Evolutionary conservation across 1,140 invertebrate genomes (phyloP).

Genomic region (Diorhabda sublineata): DNA sequence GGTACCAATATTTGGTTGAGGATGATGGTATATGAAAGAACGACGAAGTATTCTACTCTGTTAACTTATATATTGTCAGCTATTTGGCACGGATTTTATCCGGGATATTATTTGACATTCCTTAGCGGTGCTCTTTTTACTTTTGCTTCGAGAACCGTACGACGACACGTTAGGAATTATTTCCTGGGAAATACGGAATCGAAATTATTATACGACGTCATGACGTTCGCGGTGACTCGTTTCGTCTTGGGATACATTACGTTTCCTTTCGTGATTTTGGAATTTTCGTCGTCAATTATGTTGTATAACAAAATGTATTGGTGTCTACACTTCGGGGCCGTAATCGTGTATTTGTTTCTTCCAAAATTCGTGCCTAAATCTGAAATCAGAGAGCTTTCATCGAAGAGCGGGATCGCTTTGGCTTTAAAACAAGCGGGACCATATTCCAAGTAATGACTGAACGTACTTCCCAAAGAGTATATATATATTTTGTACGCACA

Average conservation of each 20-base stretch:
- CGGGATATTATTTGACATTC: conserved; percentile 96
- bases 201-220: conserved; percentile 71
- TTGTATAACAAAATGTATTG: conserved; percentile 51
- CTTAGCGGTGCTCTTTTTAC: conserved; percentile 83
- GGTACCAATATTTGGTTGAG: conserved; percentile 89
- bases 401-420: conserved; percentile 26
- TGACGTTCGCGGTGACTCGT: conserved; percentile 75
- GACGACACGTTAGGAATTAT: conserved; percentile 65
- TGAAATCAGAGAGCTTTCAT: conserved; percentile 3
- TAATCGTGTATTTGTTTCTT: conserved; percentile 43
- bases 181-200: conserved; percentile 62
- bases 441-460: conserved; percentile 20
- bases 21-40: conserved; percentile 80
- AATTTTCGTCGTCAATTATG: conserved; percentile 54
- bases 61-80: conserved; percentile 86
- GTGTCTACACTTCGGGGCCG: conserved; percentile 49
- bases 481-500: not conserved
- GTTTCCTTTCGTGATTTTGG: conserved; percentile 85
- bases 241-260: conserved; percentile 80
- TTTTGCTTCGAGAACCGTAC: conserved; percentile 67
- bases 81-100: conserved; percentile 96
- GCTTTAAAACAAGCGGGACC: conserved; percentile 27
- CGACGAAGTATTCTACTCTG: conserved; percentile 57
- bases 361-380: conserved; percentile 41
- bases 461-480: not conserved